A percentile compares a stretch with the other conserved stretches of the same genome.
These are phyloP conservation scores for Argyrosomus regius DNA, from an alignment of 2,797 vertebrate species.

Conservation along the genomic window DNA sequence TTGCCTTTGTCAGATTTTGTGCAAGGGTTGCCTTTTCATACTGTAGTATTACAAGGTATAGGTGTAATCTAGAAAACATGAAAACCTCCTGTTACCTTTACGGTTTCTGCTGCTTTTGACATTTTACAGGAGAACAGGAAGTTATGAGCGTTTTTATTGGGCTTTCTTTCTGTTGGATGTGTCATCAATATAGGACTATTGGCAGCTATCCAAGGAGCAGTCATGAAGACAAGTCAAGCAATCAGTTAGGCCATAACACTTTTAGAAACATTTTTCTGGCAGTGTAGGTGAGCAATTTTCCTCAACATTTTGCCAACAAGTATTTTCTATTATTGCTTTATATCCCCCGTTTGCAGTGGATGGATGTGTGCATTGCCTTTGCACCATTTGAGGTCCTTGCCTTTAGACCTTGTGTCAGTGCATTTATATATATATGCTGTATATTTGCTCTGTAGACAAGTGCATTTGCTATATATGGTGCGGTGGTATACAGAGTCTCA, in stretches of 20 bases:
- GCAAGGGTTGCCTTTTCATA: neutral
- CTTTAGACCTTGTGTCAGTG: neutral
- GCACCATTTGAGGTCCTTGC: neutral
- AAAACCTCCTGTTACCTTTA: neutral
- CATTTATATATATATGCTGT: too few species aligned
- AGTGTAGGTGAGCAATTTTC: slow-evolving; percentile 4
- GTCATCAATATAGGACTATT: slow-evolving; percentile 27
- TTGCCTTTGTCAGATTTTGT: neutral
- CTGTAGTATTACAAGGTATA: neutral
- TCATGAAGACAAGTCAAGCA: slow-evolving; percentile 19
- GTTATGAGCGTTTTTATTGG: neutral
- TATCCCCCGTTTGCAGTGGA: neutral
- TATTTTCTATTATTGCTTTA: slow-evolving; percentile 9
- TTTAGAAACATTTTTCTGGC: slow-evolving; percentile 10
- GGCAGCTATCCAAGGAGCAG: slow-evolving; percentile 15
- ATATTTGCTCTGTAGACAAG: neutral
- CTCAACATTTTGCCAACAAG: neutral
- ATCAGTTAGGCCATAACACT: slow-evolving; percentile 21
- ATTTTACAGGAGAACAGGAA: slow-evolving; percentile 3
- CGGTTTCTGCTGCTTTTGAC: neutral
- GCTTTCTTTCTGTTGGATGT: slow-evolving; percentile 9
- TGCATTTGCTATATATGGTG: neutral
- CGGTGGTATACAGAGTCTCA: neutral
- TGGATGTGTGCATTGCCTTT: neutral
- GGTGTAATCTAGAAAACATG: too few species aligned